Evolutionary conservation across 2,888 invertebrate genomes (phyloP).

Genomic region (Phortica okadai): DNA sequence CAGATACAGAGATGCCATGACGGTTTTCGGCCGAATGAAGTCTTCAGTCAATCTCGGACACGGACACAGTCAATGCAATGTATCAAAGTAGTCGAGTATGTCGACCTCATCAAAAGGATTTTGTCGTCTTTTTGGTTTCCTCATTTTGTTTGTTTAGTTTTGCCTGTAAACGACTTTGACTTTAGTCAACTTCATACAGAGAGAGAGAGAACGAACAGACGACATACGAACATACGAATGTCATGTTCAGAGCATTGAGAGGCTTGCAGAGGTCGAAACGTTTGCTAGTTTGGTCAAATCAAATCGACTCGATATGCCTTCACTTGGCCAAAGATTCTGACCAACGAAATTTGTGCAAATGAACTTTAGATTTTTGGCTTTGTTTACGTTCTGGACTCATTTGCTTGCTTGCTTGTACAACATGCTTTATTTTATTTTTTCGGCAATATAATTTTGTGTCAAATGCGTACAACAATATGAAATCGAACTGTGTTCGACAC

Average conservation of each 20-base stretch:
- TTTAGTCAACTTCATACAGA: conserved; percentile 38
- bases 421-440: conserved; percentile 68
- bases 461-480: background rate
- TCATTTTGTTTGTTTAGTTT: conserved; percentile 63
- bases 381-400: conserved; percentile 53
- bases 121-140: conserved; percentile 67
- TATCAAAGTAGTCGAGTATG: conserved; percentile 43
- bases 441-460: conserved; percentile 68
- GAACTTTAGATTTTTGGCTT: conserved; percentile 72
- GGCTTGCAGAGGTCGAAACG: background rate
- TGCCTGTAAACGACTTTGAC: conserved; percentile 62
- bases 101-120: conserved; percentile 71
- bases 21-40: conserved; percentile 38
- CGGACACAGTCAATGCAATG: background rate
- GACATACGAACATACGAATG: background rate
- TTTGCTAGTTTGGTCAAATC: background rate
- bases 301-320: background rate
- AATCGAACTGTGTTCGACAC: background rate
- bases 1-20: conserved; percentile 47
- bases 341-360: conserved; percentile 65
- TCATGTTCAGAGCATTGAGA: background rate
- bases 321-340: conserved; percentile 29
- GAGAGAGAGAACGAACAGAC: background rate
- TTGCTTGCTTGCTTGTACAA: conserved; percentile 39
- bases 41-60: background rate